Conservation (phyloP, 1,140 invertebrate species). For the Zaprionus gabonicus region DNA sequence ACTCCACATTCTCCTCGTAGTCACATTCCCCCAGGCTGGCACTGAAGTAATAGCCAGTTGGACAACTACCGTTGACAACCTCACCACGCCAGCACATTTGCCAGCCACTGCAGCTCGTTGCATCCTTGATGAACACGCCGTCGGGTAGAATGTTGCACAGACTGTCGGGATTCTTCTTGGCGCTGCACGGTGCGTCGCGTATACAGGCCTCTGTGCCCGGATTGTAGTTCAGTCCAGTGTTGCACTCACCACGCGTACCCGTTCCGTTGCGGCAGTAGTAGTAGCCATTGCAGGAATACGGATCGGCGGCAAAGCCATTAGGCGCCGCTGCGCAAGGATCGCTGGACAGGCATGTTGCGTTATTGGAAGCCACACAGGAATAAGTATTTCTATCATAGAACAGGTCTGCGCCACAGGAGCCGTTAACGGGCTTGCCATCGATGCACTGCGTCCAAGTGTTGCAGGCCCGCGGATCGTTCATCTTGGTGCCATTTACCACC, state of each 20-base stretch:
- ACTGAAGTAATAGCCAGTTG: slow-evolving; percentile 65
- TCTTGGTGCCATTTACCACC: slow-evolving; percentile 60
- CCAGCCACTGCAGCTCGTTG: slow-evolving; percentile 58
- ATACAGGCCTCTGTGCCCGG: slow-evolving; percentile 64
- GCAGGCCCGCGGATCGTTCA: slow-evolving; percentile 72
- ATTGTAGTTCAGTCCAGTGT: slow-evolving; percentile 66
- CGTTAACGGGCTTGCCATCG: slow-evolving; percentile 47
- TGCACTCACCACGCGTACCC: slow-evolving; percentile 57
- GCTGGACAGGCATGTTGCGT: slow-evolving; percentile 68
- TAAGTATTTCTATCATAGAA: slow-evolving; percentile 66
- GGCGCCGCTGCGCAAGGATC: slow-evolving; percentile 59
- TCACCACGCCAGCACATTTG: slow-evolving; percentile 67
- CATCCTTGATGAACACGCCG: slow-evolving; percentile 68
- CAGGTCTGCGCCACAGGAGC: slow-evolving; percentile 50
- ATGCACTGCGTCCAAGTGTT: slow-evolving; percentile 68
- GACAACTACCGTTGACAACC: slow-evolving; percentile 62
- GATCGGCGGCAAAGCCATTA: slow-evolving; percentile 69
- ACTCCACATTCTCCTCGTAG: slow-evolving; percentile 66
- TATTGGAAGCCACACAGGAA: slow-evolving; percentile 47
- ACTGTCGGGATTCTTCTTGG: slow-evolving; percentile 63
- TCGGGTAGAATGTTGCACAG: slow-evolving; percentile 77
- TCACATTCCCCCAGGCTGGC: slow-evolving; percentile 56
- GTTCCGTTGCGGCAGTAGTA: slow-evolving; percentile 68
- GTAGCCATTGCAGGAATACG: slow-evolving; percentile 74
- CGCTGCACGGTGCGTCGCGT: slow-evolving; percentile 51